Evolutionary conservation across 1,140 invertebrate genomes (phyloP), one percentile per base, ranked within the genome.

Genomic region (Neotoxoptera formosana): DNA sequence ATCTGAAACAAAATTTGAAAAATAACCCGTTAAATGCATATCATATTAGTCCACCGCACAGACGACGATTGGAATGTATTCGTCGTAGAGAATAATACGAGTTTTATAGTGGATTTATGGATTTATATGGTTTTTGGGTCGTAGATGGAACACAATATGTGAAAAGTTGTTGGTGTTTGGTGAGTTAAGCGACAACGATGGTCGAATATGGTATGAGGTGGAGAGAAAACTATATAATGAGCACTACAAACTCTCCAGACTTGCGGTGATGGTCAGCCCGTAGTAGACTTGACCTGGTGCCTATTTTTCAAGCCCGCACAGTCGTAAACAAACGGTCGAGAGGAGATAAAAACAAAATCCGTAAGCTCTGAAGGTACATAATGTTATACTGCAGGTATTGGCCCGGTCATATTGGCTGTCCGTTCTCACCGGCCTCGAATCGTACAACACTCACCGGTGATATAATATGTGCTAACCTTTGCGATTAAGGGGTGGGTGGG

Each of bases 1-100:
- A 76, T n/a, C 88, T 89, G 88, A 89, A 89, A 89, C 21, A 89
- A 89, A 30, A 23, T 36, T 41, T 20, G 41, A 56, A 36, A 89
- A 14, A 89, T 36, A 53, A 53, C 4, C 6, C 3, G 34, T 89
- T 89, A 89, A 89, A 89, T 23, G 21, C 25, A 30, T 89, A 36
- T 56, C 25, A 53, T 23, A 56, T 4, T 41, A 76, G n/a, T 76
- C 8, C 60, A 14, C 0, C 30, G 3, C 9, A 7, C 14, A 9
- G 36, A 89, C 48, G n/a, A 23, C n/a, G 21, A 53, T 51, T 34
- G 34, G 20, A 48, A 88, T 88, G 51, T 88, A 7, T 48, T 21
- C 17, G 9, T 21, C 17, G 9, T 21, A 0, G 20, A 41, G 56
- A 89, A 89, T 1, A 41, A 89, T 53, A 53, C 48, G 9, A n/a